Base-by-base conservation (phyloP, 2,888 invertebrate genomes). In the Ferrisia virgata region DNA sequence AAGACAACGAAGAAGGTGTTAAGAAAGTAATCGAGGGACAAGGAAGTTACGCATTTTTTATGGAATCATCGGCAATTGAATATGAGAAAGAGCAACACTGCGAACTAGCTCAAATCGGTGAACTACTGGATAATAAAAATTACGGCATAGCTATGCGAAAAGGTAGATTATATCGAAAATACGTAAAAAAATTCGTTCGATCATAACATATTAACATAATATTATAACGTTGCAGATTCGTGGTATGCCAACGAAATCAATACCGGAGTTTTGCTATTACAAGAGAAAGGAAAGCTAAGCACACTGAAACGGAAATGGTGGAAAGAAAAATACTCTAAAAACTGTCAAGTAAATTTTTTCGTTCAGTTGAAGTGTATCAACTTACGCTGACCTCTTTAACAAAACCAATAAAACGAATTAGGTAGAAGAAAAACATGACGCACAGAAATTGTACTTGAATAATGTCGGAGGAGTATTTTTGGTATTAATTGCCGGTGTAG, bases 31-130 rank as follows among this genome's bases (percentile, higher is more conserved):
- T 91, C 85, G 43, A 84, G 0, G 39, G 39, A 2, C 86, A 87
- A 43, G 91, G 90, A 86, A 90, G 92, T 87, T 97, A 96, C 88
- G 97, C 96, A 0, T 97, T 93, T 89, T 89, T 97, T 33, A 96
- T 96, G 94, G 97, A 97, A 89, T 96, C 95, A 0, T 94, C 95
- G 0, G 93, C 94, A 1, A 94, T 97, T 85, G 96, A 97, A 88
- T 97, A 96, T 88, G 92, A 93, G 87, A 92, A 92, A 79, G 93
- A 95, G 88, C 90, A 94, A 86, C 91, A 94, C 86, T 96, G 96
- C 88, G 92, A 93, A 85, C 91, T 96, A 82, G 92, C 92, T 0
- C 92, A 92, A 89, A 91, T 94, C 9, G 94, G 95, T 0, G 93
- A 93, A 0, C 89, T 93, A 8, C 88, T 96, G 13, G 95, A 96